Evolutionary conservation across 2,797 vertebrate genomes (phyloP).

Genomic region (Sebastes vulpes): DNA sequence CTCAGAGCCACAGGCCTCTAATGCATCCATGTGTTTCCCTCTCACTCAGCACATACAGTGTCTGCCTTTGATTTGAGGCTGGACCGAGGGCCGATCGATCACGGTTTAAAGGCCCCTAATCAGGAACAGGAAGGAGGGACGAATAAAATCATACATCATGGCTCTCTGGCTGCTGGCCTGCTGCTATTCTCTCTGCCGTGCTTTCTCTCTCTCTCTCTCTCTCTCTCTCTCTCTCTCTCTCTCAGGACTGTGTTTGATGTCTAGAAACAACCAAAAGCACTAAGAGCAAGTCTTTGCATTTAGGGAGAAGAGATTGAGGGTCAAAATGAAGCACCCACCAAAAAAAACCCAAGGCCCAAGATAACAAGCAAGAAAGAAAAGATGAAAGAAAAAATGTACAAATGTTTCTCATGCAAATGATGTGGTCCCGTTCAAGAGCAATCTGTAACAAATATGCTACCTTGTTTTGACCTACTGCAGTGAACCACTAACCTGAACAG

Average conservation of each 20-base stretch:
- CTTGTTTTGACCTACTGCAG: not conserved
- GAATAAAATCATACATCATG: conserved; percentile 79
- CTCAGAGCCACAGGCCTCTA: conserved; percentile 61
- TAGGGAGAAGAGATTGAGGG: not conserved
- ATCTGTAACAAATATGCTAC: not conserved
- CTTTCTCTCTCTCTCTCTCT: conserved; percentile 4
- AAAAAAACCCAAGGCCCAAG: not conserved
- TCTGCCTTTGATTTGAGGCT: conserved; percentile 83
- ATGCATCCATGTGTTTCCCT: conserved; percentile 71
- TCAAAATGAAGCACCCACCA: not conserved
- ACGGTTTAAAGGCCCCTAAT: conserved; percentile 83
- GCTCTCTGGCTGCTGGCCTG: conserved; percentile 52
- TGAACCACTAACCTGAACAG: too few relatives aligned
- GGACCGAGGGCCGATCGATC: conserved; percentile 75
- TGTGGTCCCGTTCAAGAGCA: not conserved
- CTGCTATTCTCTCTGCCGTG: conserved; percentile 34
- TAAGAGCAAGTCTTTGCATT: conserved; percentile 28
- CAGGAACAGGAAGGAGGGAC: conserved; percentile 78
- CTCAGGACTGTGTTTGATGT: conserved; percentile 51
- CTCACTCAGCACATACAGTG: conserved; percentile 73
- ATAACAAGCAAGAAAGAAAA: conserved; percentile 3
- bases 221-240: not conserved
- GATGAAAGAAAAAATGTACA: conserved; percentile 19
- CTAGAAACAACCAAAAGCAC: conserved; percentile 53
- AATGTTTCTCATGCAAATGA: not conserved